A percentile compares a stretch with the other conserved stretches of the same genome.
Conservation (phyloP, 2,888 invertebrate genomes). For the Nephrotoma appendiculata region DNA sequence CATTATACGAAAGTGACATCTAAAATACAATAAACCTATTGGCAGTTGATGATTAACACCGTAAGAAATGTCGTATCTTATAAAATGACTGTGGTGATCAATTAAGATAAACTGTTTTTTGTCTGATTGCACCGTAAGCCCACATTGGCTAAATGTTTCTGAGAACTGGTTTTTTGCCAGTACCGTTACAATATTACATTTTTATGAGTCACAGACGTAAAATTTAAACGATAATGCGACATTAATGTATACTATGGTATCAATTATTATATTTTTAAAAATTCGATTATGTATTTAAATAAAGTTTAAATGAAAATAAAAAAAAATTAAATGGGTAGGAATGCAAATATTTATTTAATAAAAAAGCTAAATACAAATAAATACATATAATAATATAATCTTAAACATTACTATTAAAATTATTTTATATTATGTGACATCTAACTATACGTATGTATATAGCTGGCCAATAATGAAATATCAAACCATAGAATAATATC, state of each 20-base stretch:
- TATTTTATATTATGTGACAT: not conserved
- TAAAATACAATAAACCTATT: too few species aligned
- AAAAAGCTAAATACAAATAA: not conserved
- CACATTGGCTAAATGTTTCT: too few species aligned
- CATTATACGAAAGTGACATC: too few species aligned
- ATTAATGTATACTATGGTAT: not conserved
- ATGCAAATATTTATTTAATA: not conserved
- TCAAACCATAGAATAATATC: not conserved
- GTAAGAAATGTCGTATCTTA: too few species aligned
- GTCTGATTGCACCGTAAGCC: too few species aligned
- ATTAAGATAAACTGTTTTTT: too few species aligned
- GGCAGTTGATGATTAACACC: too few species aligned
- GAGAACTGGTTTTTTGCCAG: too few species aligned
- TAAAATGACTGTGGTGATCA: too few species aligned
- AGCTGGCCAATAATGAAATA: not conserved
- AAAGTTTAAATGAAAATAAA: not conserved
- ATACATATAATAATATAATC: not conserved
- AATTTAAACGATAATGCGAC: too few species aligned
- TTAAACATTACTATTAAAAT: not conserved
- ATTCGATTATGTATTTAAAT: not conserved
- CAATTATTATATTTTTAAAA: not conserved
- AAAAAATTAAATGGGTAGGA: not conserved
- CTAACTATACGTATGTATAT: not conserved
- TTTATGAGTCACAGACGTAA: too few species aligned
- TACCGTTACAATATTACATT: too few species aligned